A percentile compares a stretch with the other conserved stretches of the same genome.
These are phyloP conservation scores for Meandrina meandrites DNA, from an alignment of 92 coral and sea anemone species.

Conservation along the genomic window DNA sequence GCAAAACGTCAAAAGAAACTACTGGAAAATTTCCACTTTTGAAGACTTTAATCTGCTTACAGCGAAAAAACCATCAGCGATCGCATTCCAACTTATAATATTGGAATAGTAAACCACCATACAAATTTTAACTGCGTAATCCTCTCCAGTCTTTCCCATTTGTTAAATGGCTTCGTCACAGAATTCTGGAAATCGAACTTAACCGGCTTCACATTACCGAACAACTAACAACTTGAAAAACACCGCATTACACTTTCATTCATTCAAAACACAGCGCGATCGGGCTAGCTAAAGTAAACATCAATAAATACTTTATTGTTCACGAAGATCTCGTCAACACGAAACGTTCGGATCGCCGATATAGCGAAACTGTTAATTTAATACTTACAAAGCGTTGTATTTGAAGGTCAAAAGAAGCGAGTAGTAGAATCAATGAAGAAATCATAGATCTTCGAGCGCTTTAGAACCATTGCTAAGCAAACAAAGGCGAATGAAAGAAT, in stretches of 20 bases:
- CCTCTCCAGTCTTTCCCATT: neutral
- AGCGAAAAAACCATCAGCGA: neutral
- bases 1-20: neutral
- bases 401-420: neutral
- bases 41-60: neutral
- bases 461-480: constrained; percentile 65
- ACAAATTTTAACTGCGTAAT: constrained; percentile 17
- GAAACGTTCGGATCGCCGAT: constrained; percentile 17
- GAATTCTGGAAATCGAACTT: neutral
- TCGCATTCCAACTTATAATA: constrained; percentile 28
- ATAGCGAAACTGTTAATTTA: neutral
- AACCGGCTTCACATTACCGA: too few species aligned
- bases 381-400: neutral
- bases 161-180: constrained; percentile 12
- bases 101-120: constrained; percentile 2
- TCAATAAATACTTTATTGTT: constrained; percentile 16
- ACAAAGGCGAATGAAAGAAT: constrained; percentile 57
- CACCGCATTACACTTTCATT: constrained; percentile 11
- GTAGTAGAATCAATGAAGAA: neutral
- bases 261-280: constrained; percentile 27
- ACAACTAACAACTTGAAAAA: neutral
- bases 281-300: constrained; percentile 16
- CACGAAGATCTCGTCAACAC: constrained; percentile 2
- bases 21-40: neutral
- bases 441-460: constrained; percentile 7